Percentiles rank a stretch among this genome's conserved stretches.
phyloP scores from a whole-genome alignment of 2,113 vertebrate genomes.

The Perca schrenkii region DNA sequence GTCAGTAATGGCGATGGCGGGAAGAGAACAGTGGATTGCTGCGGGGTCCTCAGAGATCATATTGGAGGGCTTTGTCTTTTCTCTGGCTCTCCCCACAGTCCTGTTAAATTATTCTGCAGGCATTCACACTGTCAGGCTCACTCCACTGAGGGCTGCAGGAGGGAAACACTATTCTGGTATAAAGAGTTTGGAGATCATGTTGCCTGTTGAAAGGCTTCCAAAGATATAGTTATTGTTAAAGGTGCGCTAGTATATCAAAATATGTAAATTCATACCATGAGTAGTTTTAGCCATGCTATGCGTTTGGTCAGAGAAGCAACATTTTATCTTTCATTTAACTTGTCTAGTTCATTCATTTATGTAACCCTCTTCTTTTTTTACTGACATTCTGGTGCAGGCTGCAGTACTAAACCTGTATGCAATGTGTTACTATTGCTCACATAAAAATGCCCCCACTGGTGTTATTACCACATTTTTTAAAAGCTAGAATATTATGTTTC shows the following conservation, averaged over 20 bases:
- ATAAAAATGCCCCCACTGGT: conserved; percentile 2
- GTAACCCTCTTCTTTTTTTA: conserved; percentile 20
- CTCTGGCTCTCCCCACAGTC: conserved; percentile 55
- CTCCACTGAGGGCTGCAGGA: conserved; percentile 42
- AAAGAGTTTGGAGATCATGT: conserved; percentile 39
- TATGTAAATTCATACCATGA: conserved; percentile 14
- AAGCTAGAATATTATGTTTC: conserved; percentile 19
- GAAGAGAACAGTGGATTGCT: conserved; percentile 70
- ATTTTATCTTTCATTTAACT: conserved; percentile 13
- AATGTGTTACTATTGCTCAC: not conserved
- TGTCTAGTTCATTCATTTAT: not conserved
- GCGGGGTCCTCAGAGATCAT: conserved; percentile 73
- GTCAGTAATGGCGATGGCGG: conserved; percentile 77
- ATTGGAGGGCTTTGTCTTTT: conserved; percentile 74
- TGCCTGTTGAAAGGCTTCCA: conserved; percentile 44
- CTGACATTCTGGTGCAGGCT: not conserved
- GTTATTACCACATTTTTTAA: conserved; percentile 18
- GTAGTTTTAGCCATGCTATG: not conserved
- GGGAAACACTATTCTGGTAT: conserved; percentile 47
- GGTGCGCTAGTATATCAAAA: conserved; percentile 10
- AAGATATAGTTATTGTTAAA: conserved; percentile 24
- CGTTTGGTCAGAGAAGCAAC: not conserved
- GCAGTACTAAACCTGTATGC: not conserved
- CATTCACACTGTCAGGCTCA: conserved; percentile 47
- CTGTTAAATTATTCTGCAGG: conserved; percentile 72